Conservation (phyloP, 2,888 invertebrate genomes). For the Nephrotoma flavescens region DNA sequence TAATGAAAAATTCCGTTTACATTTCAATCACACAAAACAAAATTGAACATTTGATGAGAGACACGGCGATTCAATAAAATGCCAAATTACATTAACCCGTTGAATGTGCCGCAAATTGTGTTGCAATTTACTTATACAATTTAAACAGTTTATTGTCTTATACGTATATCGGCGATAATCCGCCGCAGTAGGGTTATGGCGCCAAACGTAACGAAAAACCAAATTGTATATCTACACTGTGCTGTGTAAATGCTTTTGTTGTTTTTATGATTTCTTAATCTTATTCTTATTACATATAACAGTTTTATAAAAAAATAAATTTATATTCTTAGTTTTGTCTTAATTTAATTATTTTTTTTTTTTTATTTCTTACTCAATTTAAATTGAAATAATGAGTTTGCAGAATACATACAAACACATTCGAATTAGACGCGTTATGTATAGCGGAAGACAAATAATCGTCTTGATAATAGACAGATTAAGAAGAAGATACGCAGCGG, state of each 20-base stretch:
- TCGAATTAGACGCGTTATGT: neutral
- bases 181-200: neutral
- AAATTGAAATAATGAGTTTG: neutral
- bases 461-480: neutral
- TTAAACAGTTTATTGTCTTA: too few species aligned
- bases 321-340: neutral
- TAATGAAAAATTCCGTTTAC: neutral
- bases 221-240: neutral
- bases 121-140: neutral
- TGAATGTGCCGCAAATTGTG: neutral
- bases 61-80: neutral
- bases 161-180: neutral
- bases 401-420: neutral
- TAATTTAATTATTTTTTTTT: neutral
- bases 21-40: neutral
- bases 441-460: neutral
- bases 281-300: neutral
- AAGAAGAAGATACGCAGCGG: neutral
- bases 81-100: neutral
- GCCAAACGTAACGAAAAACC: neutral
- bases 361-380: neutral
- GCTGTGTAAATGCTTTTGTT: neutral
- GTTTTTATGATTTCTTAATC: neutral
- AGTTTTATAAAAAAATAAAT: neutral
- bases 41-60: neutral